A percentile compares a stretch with the other conserved stretches of the same genome.
These are phyloP conservation scores for Thryonomys swinderianus DNA, from an alignment of 2,113 vertebrate species.

Conservation along the genomic window DNA sequence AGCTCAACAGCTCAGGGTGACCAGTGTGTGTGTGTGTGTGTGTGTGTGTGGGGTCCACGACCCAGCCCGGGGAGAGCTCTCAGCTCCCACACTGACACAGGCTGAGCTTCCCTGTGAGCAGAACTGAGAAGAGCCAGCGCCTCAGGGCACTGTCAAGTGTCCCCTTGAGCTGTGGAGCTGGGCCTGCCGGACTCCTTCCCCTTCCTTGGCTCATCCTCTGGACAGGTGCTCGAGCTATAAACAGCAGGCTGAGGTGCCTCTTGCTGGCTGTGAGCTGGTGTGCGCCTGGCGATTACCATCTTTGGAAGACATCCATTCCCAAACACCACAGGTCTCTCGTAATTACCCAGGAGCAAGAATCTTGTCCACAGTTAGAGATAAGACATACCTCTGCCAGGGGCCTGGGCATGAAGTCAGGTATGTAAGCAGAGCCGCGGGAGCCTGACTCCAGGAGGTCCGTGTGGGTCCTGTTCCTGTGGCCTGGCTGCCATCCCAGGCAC, in stretches of 20 bases:
- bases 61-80: not conserved
- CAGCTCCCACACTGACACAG: rapidly evolving
- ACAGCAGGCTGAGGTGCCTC: not conserved
- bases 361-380: not conserved
- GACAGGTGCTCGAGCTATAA: not conserved
- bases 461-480: not conserved
- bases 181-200: not conserved
- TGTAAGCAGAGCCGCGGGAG: not conserved
- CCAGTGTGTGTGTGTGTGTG: too few relatives aligned
- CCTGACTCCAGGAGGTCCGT: not conserved
- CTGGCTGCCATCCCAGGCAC: not conserved
- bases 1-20: not conserved
- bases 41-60: not conserved
- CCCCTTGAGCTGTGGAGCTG: not conserved
- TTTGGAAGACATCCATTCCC: not conserved
- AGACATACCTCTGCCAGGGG: not conserved
- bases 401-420: not conserved
- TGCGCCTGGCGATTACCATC: rapidly evolving
- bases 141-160: not conserved
- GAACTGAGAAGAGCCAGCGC: not conserved
- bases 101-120: not conserved
- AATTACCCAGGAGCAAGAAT: not conserved
- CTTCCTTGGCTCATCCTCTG: not conserved
- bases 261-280: rapidly evolving
- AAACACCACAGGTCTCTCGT: rapidly evolving